Evolutionary conservation across 2,797 vertebrate species (phyloP).

Genomic region (Euthynnus affinis): DNA sequence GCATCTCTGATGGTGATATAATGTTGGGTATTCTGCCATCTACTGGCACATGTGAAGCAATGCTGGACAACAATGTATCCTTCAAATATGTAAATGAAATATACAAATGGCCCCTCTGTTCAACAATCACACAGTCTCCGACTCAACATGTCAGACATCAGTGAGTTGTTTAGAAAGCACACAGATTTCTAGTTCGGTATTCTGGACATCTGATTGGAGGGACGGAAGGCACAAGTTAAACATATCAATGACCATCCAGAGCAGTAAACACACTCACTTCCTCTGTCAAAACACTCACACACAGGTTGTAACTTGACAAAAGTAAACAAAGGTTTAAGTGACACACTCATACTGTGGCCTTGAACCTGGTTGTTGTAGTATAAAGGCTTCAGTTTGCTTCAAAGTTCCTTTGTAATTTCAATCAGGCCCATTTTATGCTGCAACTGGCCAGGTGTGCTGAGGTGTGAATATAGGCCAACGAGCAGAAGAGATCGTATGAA

Average conservation of each 20-base stretch:
- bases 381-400: slow-evolving; percentile 8
- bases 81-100: background rate
- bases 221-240: slow-evolving; percentile 42
- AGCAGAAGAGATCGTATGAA: background rate
- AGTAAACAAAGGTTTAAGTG: slow-evolving; percentile 10
- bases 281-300: background rate
- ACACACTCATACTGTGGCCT: background rate
- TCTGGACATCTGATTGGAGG: background rate
- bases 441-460: too few relatives aligned
- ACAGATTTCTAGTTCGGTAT: background rate
- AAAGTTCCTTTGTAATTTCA: background rate
- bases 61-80: background rate
- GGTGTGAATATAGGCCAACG: too few relatives aligned
- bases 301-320: slow-evolving; percentile 1
- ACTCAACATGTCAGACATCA: slow-evolving; percentile 2
- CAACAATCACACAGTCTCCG: slow-evolving; percentile 21
- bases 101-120: slow-evolving; percentile 9
- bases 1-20: background rate
- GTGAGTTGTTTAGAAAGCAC: background rate
- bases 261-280: background rate
- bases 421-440: background rate
- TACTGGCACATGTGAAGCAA: slow-evolving; percentile 29
- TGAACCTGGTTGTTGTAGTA: slow-evolving; percentile 9
- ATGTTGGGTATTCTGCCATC: slow-evolving; percentile 34
- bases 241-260: background rate